A percentile compares a stretch with the other conserved stretches of the same genome.
phyloP scores from a whole-genome alignment of 1,140 invertebrate species.

The Zophobas atratus region DNA sequence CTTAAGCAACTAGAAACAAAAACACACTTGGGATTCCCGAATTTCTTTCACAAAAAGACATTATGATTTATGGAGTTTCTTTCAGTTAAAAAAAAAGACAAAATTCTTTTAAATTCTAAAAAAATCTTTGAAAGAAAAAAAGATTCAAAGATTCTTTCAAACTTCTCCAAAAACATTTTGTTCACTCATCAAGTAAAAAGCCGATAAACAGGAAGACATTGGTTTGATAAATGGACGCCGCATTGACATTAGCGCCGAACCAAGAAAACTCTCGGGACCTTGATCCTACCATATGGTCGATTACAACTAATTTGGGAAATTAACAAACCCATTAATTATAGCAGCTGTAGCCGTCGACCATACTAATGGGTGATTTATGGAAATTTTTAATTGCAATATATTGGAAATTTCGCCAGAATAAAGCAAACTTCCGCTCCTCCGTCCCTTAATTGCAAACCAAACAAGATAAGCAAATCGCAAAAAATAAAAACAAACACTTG shows the following conservation, averaged over 20 bases:
- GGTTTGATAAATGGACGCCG: background rate
- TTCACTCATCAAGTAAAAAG: too few species aligned
- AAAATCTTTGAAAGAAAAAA: too few species aligned
- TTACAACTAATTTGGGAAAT: constrained; percentile 2
- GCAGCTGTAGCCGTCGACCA: background rate
- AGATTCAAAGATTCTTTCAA: too few species aligned
- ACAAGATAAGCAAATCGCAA: background rate
- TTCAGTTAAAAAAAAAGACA: too few species aligned
- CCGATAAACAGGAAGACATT: background rate
- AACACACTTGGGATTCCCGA: too few species aligned
- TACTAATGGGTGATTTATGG: background rate
- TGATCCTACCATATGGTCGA: background rate
- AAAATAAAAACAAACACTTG: constrained; percentile 4
- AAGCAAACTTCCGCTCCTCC: background rate
- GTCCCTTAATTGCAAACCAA: background rate
- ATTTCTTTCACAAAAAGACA: too few species aligned
- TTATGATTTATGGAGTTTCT: too few species aligned
- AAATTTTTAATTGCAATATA: background rate
- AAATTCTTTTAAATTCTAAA: too few species aligned
- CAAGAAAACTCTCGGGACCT: background rate
- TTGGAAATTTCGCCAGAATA: background rate
- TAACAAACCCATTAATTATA: constrained; percentile 9
- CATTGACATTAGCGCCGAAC: background rate
- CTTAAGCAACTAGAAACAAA: too few species aligned
- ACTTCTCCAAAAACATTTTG: too few species aligned